Evolutionary conservation across 2,113 vertebrate species (phyloP), one percentile per base, ranked within the genome.

Genomic region (Sinocyclocheilus anshuiensis): DNA sequence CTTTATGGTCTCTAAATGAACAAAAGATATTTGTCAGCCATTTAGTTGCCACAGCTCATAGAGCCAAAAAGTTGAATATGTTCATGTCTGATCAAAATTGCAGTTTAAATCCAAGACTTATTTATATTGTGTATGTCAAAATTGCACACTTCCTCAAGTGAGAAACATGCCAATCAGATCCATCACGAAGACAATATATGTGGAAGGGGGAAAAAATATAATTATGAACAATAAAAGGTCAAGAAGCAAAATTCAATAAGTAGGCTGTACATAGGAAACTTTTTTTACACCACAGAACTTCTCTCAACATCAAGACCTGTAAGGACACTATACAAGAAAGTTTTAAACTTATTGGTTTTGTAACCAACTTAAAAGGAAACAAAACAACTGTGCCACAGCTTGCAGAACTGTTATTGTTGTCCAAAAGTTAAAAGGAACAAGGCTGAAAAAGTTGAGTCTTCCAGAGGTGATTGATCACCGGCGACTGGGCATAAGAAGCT

Each of bases 1-100:
- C 95, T 95, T 95, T 96, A 95, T 95, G 95, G 95, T 96, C 94
- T 95, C 95, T 94, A 96, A 96, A 96, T 95, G 95, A 96, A 96
- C 95, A 96, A 96, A 94, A 95, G 94, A 96, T 48, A 42, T 69
- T 86, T 57, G 87, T 95, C 94, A 95, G 96, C 96, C 83, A 96
- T 95, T 95, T 95, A 95, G 93, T 95, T 96, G 95, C 95, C 95
- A 96, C 95, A 98, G 98, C 97, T 98, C 97, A 99, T 96, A 95
- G 97, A 99, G 97, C 97, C 97, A 96, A 97, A 96, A 97, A 96
- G 95, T 95, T 97, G 95, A 94, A 95, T 95, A 94, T 94, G 95
- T 94, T 95, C 93, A 95, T 95, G 95, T 92, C 95, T 94, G 96
- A 97, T 95, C 61, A 90, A 94, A 94, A 95, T 94, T 93, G 94